Evolutionary conservation across 2,113 vertebrate species (phyloP), one percentile per base, ranked within the genome.

Genomic region (Stigmatopora nigra): DNA sequence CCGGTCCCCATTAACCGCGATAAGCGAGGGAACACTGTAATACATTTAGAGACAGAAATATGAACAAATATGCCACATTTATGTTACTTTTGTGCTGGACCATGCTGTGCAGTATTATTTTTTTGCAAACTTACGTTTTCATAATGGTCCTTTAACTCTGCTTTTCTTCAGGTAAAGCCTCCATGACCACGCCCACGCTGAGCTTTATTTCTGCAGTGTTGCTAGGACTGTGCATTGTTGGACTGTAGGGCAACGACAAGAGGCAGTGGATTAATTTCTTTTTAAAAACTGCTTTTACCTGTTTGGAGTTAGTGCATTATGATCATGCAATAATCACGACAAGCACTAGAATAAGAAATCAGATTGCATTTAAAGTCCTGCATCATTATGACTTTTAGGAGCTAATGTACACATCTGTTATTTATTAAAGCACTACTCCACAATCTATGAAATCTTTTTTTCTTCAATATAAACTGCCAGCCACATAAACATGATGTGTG

Each of bases 201-300:
- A 88, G 92, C 80, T 78, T 94, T 12, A 72, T 86, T 63, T 81
- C 92, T 62, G 83, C 92, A 78, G 63, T 89, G 76, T 77, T 96
- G 62, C 84, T 94, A 83, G 84, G 88, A 20, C 80, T 96, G 16
- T 75, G 88, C 84, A 91, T 89, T 80, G 79, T 88, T 82, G 90
- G 89, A 86, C 85, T 98, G 82, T 90, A 89, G 90, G 87, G 91
- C 75, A 95, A 89, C 74, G 78, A 63, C 80, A 89, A 82, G 82
- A 82, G 75, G 89, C 77, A 88, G 79, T 82, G 84, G 15, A 19
- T 17, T 41, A n/a, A n/a, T n/a, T 19, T 19, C 20, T 52, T 52
- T 20, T 52, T 12, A 10, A 3, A 65, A 3, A 65, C 35, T 12
- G 15, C 25, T 56, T 7, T 61, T 14, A 15, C 49, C 49, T 68